Base-by-base conservation (phyloP, 2,888 invertebrate genomes). In the Cheiracanthium punctorium region DNA sequence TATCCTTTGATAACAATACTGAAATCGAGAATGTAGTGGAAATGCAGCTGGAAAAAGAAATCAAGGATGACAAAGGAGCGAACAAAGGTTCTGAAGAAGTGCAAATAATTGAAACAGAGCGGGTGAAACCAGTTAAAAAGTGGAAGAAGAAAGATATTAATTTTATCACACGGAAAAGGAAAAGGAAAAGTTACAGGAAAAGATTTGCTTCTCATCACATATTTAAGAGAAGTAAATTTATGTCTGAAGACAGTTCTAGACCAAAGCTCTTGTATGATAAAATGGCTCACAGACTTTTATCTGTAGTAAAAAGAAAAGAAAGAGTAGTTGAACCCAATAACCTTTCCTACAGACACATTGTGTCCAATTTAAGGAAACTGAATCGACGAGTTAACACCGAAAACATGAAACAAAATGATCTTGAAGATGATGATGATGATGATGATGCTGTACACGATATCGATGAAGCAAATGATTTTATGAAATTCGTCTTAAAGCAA, bases 21-120 rank as follows among this genome's bases (percentile, higher is more conserved):
- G 58, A 75, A 4, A 29, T 81, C 14, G 74, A 81, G 29, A 74
- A 81, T 24, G 52, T 81, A 20, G 74, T 81, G n/a, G 69, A 81
- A 28, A 81, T 81, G 81, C 52, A 52, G 33, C 48, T 81, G 74
- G 74, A 74, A n/a, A 74, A 81, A 30, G 33, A 69, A 37, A 20
- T 69, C 0, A 20, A 32, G 33, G 32, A 69, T 10, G 69, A 69
- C 5, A 69, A 37, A 20, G 32, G 37, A 20, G 69, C 0, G 1
- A 17, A 32, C 12, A 75, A 70, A 58, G 58, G 37, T 7, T 69
- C 67, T 17, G 41, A 28, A 37, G n/a, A 32, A 48, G 32, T 74
- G 0, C 28, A n/a, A 12, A 81, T 81, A n/a, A 52, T 75, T 29
- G 69, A 81, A 64, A 75, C 70, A 17, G 71, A 80, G 29, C 41